Evolutionary conservation across 1,140 invertebrate species (phyloP).

Genomic region (Pseudobourletiella spinata): DNA sequence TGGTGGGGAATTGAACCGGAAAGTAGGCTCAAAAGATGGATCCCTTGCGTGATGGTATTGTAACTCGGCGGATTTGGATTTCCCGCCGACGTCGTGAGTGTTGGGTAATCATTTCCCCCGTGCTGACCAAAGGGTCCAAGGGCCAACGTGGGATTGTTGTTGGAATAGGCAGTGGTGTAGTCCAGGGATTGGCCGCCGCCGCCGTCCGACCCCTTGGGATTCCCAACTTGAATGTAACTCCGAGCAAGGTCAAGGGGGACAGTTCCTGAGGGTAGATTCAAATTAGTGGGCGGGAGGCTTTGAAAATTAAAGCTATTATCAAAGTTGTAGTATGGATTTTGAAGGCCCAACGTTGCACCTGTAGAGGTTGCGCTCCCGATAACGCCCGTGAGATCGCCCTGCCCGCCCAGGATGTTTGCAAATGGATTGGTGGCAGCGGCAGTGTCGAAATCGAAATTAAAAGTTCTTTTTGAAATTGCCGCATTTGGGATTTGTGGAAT

Average conservation of each 20-base stretch:
- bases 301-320: neutral
- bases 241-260: constrained; percentile 25
- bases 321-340: constrained; percentile 8
- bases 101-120: neutral
- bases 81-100: neutral
- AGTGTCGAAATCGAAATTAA: constrained; percentile 12
- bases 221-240: constrained; percentile 21
- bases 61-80: constrained; percentile 5
- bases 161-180: neutral
- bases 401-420: neutral
- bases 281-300: neutral
- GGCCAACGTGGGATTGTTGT: constrained; percentile 3
- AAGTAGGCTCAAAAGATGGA: constrained; percentile 23
- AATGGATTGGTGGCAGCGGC: neutral
- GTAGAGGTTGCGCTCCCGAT: neutral
- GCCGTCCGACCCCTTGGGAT: neutral
- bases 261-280: constrained; percentile 15
- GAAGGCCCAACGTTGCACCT: neutral
- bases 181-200: neutral
- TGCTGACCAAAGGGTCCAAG: constrained; percentile 1
- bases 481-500: neutral
- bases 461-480: constrained; percentile 3
- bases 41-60: constrained; percentile 27
- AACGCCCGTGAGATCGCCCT: neutral
- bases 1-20: constrained; percentile 28